Percentiles rank a stretch among this genome's conserved stretches.
Evolutionary conservation across 1,140 invertebrate genomes (phyloP).

Genomic region (Neodiprion fabricii): DNA sequence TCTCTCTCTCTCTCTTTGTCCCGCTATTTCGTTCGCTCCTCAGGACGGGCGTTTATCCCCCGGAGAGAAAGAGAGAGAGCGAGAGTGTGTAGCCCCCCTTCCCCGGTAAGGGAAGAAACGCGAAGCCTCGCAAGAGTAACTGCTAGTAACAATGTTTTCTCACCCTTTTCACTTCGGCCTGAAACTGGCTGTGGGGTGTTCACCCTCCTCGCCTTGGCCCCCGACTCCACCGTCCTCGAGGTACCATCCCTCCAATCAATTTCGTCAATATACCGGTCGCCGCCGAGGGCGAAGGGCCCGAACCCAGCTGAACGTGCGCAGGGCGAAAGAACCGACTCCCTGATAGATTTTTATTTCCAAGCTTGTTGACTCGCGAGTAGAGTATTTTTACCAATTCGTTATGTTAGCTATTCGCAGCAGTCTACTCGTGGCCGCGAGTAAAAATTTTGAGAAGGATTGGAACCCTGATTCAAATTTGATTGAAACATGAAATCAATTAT

Average conservation of each 20-base stretch:
- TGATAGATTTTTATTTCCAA: slow-evolving; percentile 50
- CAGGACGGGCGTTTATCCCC: slow-evolving; percentile 33
- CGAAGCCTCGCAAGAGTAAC: slow-evolving; percentile 45
- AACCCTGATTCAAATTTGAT: too few relatives aligned
- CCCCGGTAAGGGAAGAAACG: slow-evolving; percentile 20
- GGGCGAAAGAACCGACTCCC: slow-evolving; percentile 34
- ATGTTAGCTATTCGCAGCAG: too few relatives aligned
- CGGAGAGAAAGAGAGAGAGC: slow-evolving; percentile 27
- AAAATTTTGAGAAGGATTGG: too few relatives aligned
- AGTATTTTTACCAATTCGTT: too few relatives aligned
- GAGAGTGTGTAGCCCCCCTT: neutral
- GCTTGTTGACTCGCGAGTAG: neutral
- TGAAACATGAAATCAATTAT: too few relatives aligned
- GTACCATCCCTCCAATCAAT: slow-evolving; percentile 54
- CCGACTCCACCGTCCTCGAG: neutral
- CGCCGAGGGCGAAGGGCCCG: slow-evolving; percentile 39
- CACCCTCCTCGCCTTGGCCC: neutral
- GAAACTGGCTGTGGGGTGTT: slow-evolving; percentile 2
- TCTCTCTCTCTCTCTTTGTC: slow-evolving; percentile 38
- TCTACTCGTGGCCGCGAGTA: too few relatives aligned
- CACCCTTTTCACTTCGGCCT: slow-evolving; percentile 46
- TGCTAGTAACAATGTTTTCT: slow-evolving; percentile 59
- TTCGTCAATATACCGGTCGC: slow-evolving; percentile 58
- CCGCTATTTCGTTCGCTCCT: neutral
- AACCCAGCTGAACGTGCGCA: slow-evolving; percentile 23